phyloP scores from a whole-genome alignment of 2,113 vertebrate species.

The Bubo bubo region DNA sequence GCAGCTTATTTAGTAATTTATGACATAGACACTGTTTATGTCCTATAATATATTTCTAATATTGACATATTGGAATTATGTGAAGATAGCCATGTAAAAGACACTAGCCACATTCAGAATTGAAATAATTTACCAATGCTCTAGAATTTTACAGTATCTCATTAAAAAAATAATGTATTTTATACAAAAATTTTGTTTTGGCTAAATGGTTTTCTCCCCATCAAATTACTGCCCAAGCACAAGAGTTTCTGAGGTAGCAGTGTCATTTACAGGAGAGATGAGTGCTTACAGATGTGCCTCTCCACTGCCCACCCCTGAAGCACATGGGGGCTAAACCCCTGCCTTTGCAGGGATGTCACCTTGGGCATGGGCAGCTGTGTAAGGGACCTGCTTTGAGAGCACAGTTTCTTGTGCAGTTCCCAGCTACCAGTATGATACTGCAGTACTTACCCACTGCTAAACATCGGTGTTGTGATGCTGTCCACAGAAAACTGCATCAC shows the following conservation, averaged over 20 bases:
- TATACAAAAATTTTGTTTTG: not conserved
- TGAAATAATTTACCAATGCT: not conserved
- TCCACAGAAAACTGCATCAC: not conserved
- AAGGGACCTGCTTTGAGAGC: not conserved
- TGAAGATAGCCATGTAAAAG: not conserved
- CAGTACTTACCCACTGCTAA: not conserved
- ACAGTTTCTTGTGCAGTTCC: not conserved
- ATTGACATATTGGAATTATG: not conserved
- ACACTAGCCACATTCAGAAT: not conserved
- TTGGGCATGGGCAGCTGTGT: accelerated
- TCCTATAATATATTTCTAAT: not conserved
- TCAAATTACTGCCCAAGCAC: not conserved
- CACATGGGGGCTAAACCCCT: accelerated
- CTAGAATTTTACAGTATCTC: not conserved
- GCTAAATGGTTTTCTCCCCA: not conserved
- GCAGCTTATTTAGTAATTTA: not conserved
- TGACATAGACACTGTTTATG: not conserved
- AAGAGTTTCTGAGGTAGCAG: not conserved
- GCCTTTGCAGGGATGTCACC: not conserved
- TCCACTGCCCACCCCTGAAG: accelerated
- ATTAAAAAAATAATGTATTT: not conserved
- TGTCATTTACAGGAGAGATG: not conserved
- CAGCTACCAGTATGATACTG: not conserved
- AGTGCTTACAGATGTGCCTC: not conserved
- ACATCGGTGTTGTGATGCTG: not conserved